These are phyloP conservation scores for Stenodema calcarata DNA, from an alignment of 2,888 invertebrate genomes.

Conservation along the genomic window DNA sequence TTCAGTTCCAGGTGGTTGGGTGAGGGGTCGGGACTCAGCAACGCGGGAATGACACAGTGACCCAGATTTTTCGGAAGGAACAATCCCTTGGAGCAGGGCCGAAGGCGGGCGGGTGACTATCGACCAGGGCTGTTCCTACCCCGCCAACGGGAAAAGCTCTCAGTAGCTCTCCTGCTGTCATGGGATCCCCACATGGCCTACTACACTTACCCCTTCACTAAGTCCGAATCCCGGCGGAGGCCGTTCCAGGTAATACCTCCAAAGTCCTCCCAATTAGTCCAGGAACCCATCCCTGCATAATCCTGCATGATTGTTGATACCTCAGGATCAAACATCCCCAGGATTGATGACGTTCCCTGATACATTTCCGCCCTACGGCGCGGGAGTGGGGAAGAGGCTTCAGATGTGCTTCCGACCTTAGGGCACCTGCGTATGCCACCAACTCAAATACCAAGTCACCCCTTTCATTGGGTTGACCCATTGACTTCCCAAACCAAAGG, in stretches of 20 bases:
- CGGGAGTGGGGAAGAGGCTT: not conserved
- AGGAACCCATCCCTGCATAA: not conserved
- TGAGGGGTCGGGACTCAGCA: not conserved
- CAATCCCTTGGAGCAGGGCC: slow-evolving; percentile 14
- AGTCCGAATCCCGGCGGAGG: slow-evolving; percentile 47
- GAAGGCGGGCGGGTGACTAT: slow-evolving; percentile 30
- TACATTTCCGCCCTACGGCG: not conserved
- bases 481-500: not conserved
- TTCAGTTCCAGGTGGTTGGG: not conserved
- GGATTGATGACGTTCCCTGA: not conserved
- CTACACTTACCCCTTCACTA: slow-evolving; percentile 48
- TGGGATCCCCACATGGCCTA: slow-evolving; percentile 51
- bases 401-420: not conserved
- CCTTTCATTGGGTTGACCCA: not conserved
- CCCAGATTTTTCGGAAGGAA: slow-evolving; percentile 22
- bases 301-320: not conserved
- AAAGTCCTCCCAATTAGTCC: not conserved
- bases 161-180: slow-evolving; percentile 42
- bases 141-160: slow-evolving; percentile 22
- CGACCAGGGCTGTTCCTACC: slow-evolving; percentile 35
- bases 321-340: not conserved
- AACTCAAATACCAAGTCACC: not conserved
- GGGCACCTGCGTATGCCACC: slow-evolving; percentile 1
- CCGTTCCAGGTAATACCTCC: slow-evolving; percentile 39
- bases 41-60: slow-evolving; percentile 40